Base-by-base conservation (phyloP, 2,113 vertebrate species). In the Garra rufa region DNA sequence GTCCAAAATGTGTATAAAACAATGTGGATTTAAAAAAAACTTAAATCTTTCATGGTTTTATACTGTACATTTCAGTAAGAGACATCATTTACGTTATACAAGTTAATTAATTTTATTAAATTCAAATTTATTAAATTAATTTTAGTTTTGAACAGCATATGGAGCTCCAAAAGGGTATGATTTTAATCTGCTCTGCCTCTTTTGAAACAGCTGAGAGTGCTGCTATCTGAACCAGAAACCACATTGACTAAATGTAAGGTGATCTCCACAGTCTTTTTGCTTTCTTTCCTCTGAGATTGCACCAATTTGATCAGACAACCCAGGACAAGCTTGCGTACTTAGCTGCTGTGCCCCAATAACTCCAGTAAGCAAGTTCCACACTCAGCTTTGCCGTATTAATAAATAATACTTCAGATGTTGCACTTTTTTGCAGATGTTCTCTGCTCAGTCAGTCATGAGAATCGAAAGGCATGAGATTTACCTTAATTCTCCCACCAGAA, bases 381-480 rank as follows among this genome's bases (percentile, higher is more conserved):
- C 81, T 87, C 75, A 21, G 82, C 74, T 84, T 73, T 61, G 38
- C 73, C 6, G 65, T 76, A 90, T 92, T 86, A 92, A 91, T 90
- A 91, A 92, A 84, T 91, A 77, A 92, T 87, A 82, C 57, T 26
- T 90, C 86, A 85, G 84, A 88, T 86, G 83, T 86, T 86, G 82
- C 76, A 69, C 82, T 81, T 69, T 74, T 76, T 26, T 61, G 48
- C 74, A 44, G 5, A 73, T n/a, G 26, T 78, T 80, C n/a, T 83
- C 61, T 55, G 61, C 43, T 83, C 57, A 80, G 43, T 80, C 50
- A 80, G 85, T 71, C 48, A 76, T 61, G 76, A 83, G 30, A 57
- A 73, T 61, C 82, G 71, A 90, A 61, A 38, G 85, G 55, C 81
- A 78, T 46, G 46, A 81, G 43, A 85, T 75, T 82, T 85, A 59